phyloP scores from a whole-genome alignment of 2,888 invertebrate genomes.

The Pharmacophagus antenor region DNA sequence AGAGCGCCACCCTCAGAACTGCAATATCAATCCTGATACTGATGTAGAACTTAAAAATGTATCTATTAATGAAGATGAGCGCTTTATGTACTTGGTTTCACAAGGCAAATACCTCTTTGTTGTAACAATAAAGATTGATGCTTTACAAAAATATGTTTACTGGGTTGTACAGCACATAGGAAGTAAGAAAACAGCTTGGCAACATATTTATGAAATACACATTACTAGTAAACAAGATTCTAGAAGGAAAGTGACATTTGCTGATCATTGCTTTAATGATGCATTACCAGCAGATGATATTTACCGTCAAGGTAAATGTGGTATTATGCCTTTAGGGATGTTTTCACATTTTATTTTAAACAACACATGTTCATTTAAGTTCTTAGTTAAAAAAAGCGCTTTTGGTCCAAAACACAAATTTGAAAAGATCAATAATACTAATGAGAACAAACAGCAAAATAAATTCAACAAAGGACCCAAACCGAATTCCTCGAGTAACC shows the following conservation, averaged over 20 bases:
- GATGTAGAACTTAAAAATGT: conserved; percentile 53
- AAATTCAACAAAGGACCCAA: conserved; percentile 8
- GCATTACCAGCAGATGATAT: conserved; percentile 61
- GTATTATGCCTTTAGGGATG: conserved; percentile 55
- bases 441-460: conserved; percentile 23
- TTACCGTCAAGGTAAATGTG: conserved; percentile 60
- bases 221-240: conserved; percentile 56
- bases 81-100: conserved; percentile 40
- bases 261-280: conserved; percentile 67
- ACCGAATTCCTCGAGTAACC: conserved; percentile 4
- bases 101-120: conserved; percentile 61
- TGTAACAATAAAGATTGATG: conserved; percentile 63
- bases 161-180: conserved; percentile 69
- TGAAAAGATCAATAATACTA: conserved; percentile 33
- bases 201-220: conserved; percentile 66
- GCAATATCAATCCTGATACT: conserved; percentile 50
- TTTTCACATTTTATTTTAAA: conserved; percentile 56
- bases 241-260: conserved; percentile 56
- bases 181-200: conserved; percentile 54
- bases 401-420: conserved; percentile 36
- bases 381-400: conserved; percentile 55
- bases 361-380: conserved; percentile 55
- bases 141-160: conserved; percentile 61
- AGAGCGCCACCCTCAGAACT: conserved; percentile 56
- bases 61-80: conserved; percentile 41